Conservation (phyloP, 1,140 invertebrate genomes). For the Oedothorax gibbosus region DNA sequence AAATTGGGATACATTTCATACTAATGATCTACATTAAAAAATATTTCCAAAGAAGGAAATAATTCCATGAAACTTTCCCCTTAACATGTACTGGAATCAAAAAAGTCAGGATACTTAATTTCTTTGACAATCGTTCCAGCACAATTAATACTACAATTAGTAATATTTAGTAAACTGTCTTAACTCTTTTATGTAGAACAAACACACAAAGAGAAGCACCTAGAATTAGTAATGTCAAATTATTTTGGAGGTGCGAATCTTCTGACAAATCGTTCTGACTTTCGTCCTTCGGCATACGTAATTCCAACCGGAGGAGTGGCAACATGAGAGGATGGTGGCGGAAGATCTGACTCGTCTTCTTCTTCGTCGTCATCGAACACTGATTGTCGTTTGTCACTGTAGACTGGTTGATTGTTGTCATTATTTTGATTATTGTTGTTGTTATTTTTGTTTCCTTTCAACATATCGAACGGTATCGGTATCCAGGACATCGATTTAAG, state of each 20-base stretch:
- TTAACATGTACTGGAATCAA: too few relatives aligned
- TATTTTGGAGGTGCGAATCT: conserved; percentile 8
- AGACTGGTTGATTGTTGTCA: neutral
- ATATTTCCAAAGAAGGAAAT: too few relatives aligned
- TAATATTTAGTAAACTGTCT: neutral
- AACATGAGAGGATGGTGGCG: conserved; percentile 48
- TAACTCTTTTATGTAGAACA: conserved; percentile 13
- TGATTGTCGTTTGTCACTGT: conserved; percentile 8
- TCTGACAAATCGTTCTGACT: neutral
- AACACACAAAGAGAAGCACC: conserved; percentile 20
- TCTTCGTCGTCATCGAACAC: conserved; percentile 8
- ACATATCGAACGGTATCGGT: conserved; percentile 26
- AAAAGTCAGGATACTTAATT: too few relatives aligned
- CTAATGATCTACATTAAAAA: too few relatives aligned
- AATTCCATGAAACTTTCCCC: too few relatives aligned
- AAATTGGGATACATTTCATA: too few relatives aligned
- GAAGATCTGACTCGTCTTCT: conserved; percentile 45
- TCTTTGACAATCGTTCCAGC: too few relatives aligned
- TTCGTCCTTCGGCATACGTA: conserved; percentile 31
- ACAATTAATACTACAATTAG: too few relatives aligned
- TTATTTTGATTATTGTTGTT: neutral
- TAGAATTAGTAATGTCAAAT: neutral
- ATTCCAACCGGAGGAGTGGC: conserved; percentile 54
- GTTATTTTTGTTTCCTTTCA: conserved; percentile 35
- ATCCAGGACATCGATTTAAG: conserved; percentile 45